These are phyloP conservation scores for Electrophaes corylata DNA, from an alignment of 2,888 invertebrate genomes.

Conservation along the genomic window DNA sequence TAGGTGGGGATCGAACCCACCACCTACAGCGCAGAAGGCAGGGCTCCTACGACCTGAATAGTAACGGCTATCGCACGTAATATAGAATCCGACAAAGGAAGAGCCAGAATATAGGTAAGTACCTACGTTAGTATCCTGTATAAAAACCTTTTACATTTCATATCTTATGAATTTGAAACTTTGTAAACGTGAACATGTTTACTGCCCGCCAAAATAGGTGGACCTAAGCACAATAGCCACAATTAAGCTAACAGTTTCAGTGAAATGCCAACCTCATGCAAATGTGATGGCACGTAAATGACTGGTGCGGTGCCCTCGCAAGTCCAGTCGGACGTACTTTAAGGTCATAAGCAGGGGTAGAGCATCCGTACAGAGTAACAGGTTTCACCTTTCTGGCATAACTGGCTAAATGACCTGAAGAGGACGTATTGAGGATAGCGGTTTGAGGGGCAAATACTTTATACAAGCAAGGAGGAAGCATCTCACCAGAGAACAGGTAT, in stretches of 20 bases:
- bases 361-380: not conserved
- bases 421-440: not conserved
- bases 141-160: no score
- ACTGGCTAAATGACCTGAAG: not conserved
- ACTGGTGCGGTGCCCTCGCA: slow-evolving; percentile 19
- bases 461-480: not conserved
- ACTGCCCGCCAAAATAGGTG: slow-evolving; percentile 16
- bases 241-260: slow-evolving; percentile 35
- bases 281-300: slow-evolving; percentile 39
- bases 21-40: no score
- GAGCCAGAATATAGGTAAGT: no score
- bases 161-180: not conserved
- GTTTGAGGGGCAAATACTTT: not conserved
- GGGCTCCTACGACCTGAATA: no score
- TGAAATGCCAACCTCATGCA: slow-evolving; percentile 39
- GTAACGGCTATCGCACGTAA: no score
- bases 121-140: no score
- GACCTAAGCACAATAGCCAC: slow-evolving; percentile 25
- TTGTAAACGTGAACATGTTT: slow-evolving; percentile 3
- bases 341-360: not conserved
- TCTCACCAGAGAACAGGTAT: no score
- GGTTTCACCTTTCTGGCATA: not conserved
- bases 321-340: slow-evolving; percentile 7
- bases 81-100: no score
- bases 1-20: no score